These are phyloP conservation scores for Xestoiulus laeticollis DNA, from an alignment of 2,888 invertebrate species.

Conservation along the genomic window DNA sequence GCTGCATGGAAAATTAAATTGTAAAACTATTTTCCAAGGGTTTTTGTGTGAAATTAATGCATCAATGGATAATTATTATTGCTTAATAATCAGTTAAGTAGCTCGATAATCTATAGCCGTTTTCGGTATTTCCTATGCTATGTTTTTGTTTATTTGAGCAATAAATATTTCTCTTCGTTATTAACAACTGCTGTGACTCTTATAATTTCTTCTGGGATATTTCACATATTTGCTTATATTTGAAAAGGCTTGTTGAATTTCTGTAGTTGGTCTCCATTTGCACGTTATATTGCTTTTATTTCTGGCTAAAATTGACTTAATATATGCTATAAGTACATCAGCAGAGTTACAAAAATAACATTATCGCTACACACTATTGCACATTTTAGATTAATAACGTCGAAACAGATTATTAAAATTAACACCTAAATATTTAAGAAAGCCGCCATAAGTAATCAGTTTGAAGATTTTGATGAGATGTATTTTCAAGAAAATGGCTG, in stretches of 20 bases:
- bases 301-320: too few species aligned
- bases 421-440: not conserved
- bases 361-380: not conserved
- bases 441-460: not conserved
- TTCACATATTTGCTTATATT: not conserved
- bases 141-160: not conserved
- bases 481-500: too few species aligned
- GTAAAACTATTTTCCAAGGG: too few species aligned
- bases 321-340: too few species aligned
- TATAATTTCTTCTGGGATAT: not conserved
- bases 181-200: not conserved
- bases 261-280: not conserved
- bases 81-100: too few species aligned
- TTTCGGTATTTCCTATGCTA: not conserved
- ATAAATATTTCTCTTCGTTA: constrained; percentile 1
- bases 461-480: too few species aligned
- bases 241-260: not conserved
- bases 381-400: not conserved
- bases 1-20: too few species aligned
- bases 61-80: too few species aligned
- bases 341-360: too few species aligned
- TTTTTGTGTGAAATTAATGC: too few species aligned
- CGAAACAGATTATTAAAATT: not conserved
- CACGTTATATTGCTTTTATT: too few species aligned
- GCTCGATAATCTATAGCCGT: not conserved